Base-by-base conservation (phyloP, 2,113 vertebrate species). In the Hypomesus transpacificus region DNA sequence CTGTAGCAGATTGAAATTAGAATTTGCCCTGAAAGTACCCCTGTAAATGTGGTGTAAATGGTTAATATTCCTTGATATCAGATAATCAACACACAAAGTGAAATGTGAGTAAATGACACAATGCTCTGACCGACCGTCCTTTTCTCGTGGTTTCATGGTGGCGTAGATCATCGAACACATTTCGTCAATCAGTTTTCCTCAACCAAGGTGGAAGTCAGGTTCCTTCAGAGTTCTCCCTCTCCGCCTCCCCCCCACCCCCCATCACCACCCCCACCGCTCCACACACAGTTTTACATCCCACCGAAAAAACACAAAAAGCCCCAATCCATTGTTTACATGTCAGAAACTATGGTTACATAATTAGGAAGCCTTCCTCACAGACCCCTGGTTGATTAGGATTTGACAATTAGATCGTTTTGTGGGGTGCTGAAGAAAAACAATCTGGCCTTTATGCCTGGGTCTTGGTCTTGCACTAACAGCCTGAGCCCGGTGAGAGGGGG, bases 341-440 rank as follows among this genome's bases (percentile, higher is more conserved):
- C 81, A 82, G 79, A 90, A 89, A 75, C 78, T 82, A 80, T 78
- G 75, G 83, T 91, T 89, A 91, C 84, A 86, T 90, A 90, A 92
- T 91, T 87, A 86, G 85, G 69, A 83, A 84, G 79, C 74, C 80
- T 61, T 87, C 70, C 70, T 87, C 75, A 13, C 79, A 74, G 80
- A 17, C 80, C 85, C 78, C 87, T 84, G 85, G 87, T 80, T 91
- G 88, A 91, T 89, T 89, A 86, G 80, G 87, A 91, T 86, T 78
- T 83, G 85, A 87, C 88, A 91, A 91, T 92, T 87, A 86, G 87
- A 86, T 86, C 71, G 77, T 87, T 89, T 89, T 88, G 84, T 91
- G 90, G 84, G 81, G 87, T 84, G 53, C 75, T 89, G 90, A 88
- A 85, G 85, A 91, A 90, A 89, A 70, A 93, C 92, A 92, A 91